Conservation (phyloP, 2,797 vertebrate genomes). For the Alectoris magna region DNA sequence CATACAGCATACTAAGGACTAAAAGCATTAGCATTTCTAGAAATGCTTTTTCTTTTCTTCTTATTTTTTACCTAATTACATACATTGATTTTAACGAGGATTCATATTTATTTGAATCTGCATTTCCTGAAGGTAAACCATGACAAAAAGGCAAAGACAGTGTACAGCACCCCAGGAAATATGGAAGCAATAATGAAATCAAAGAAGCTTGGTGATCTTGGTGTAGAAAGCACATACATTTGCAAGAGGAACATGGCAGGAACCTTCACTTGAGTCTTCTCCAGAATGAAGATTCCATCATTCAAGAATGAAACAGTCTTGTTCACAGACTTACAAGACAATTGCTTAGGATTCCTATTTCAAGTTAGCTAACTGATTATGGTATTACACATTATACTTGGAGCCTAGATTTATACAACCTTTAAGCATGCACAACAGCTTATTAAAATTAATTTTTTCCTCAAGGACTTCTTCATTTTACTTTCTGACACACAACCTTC, state of each 20-base stretch:
- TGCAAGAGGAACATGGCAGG: not conserved
- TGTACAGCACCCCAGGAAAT: not conserved
- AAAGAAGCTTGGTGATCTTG: not conserved
- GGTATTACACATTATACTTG: not conserved
- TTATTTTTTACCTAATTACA: not conserved
- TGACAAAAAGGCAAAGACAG: not conserved
- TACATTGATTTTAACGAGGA: not conserved
- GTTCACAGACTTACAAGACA: not conserved
- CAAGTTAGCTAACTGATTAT: conserved; percentile 24
- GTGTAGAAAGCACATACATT: accelerated
- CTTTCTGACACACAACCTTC: conserved; percentile 58
- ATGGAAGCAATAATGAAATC: not conserved
- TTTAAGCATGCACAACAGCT: conserved; percentile 58
- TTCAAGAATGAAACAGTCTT: not conserved
- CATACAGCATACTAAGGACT: not conserved
- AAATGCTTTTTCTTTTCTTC: not conserved
- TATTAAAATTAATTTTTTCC: conserved; percentile 78
- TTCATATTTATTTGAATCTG: not conserved
- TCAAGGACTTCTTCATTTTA: conserved; percentile 65
- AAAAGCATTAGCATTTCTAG: not conserved
- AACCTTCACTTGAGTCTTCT: not conserved
- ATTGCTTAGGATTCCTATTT: conserved; percentile 1
- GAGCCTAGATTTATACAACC: conserved; percentile 47
- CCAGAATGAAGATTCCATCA: not conserved
- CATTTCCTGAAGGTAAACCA: not conserved